These are phyloP conservation scores for Halocynthia aurantium DNA, from an alignment of 23 tunicate species.

Conservation along the genomic window DNA sequence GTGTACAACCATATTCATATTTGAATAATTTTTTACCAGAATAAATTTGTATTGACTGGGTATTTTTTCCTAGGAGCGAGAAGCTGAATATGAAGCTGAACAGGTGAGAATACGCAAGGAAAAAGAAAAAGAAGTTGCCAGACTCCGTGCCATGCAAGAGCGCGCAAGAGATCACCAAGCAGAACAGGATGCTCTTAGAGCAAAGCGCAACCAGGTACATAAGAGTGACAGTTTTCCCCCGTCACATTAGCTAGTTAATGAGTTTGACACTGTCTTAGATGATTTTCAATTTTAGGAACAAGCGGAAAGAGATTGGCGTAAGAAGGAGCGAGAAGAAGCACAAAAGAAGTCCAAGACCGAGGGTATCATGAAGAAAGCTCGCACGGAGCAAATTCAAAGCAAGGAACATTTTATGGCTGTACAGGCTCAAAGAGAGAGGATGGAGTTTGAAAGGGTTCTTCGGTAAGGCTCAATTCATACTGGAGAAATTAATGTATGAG, in stretches of 20 bases:
- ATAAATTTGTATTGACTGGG: background rate
- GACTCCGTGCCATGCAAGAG: conserved; percentile 90
- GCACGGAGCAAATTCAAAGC: conserved; percentile 85
- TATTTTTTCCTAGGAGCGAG: conserved; percentile 51
- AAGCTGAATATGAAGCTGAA: conserved; percentile 87
- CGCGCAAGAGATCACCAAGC: conserved; percentile 96
- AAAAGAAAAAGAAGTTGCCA: conserved; percentile 78
- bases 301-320: conserved; percentile 96
- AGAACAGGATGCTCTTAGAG: conserved; percentile 96
- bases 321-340: conserved; percentile 78
- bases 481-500: background rate
- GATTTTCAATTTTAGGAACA: conserved; percentile 48
- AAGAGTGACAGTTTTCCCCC: background rate
- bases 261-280: conserved; percentile 1
- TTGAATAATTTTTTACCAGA: background rate
- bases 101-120: conserved; percentile 61
- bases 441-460: conserved; percentile 86
- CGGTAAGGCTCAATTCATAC: conserved; percentile 30
- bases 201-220: conserved; percentile 85
- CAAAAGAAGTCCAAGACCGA: conserved; percentile 59
- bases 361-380: conserved; percentile 77
- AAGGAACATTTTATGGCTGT: conserved; percentile 97
- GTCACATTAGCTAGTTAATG: background rate
- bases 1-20: background rate
- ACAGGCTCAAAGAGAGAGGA: conserved; percentile 87